Evolutionary conservation across 2,888 invertebrate species (phyloP), one percentile per base, ranked within the genome.

Genomic region (Coenonympha arcania): DNA sequence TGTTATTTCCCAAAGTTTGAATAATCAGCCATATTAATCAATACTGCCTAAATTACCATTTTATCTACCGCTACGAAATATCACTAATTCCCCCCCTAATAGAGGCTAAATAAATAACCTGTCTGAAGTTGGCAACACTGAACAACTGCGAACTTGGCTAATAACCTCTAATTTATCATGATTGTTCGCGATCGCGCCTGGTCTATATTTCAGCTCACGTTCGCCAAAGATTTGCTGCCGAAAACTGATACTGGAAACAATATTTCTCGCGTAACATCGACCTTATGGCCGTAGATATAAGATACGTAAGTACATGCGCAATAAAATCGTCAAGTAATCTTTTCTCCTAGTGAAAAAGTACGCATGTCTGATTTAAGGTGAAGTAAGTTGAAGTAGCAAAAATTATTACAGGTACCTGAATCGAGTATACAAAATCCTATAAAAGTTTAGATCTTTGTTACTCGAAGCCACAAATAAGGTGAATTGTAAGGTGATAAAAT

Each of bases 151-250:
- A 42, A 47, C 43, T 43, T 22, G 13, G 47, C 37, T 43, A 52
- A 48, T 47, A 50, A 52, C 30, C 28, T 47, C 22, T 44, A 52
- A 55, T 52, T 52, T 55, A 47, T 40, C 44, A 46, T 49, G 55
- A 52, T 55, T 52, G 55, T 52, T 52, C 47, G 39, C 48, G 19
- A 55, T 55, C 43, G 49, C 46, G 24, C 22, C 15, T 24, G 43
- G 48, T 36, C 20, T 24, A 50, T 48, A 45, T 60, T 63, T 61
- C 63, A 22, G 30, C 48, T 54, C 63, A 60, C 63, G 63, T 63
- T 60, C 44, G 48, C 56, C 48, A 56, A 55, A 61, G 56, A 62
- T 60, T 59, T 61, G 50, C 57, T 57, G 51, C 58, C 49, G 48
- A 52, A 48, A 46, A 34, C 31, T 43, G 48, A 48, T 52, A 46